Evolutionary conservation across 2,797 vertebrate genomes (phyloP).

Genomic region (Coracias cyanogaster): DNA sequence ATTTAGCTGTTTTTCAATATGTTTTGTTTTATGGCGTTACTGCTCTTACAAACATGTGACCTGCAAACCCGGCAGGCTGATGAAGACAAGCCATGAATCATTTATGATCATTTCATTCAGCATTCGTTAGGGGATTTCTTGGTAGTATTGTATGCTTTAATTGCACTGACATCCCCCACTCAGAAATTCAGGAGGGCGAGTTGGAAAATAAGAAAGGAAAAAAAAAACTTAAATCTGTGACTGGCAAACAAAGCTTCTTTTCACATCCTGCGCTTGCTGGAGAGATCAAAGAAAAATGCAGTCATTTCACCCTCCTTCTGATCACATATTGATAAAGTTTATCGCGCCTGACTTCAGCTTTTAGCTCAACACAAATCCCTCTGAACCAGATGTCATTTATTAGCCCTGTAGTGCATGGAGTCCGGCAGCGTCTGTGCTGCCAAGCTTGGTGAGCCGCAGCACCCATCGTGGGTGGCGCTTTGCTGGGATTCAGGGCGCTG

Average conservation of each 20-base stretch:
- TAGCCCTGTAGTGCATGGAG: neutral
- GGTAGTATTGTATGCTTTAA: conserved; percentile 51
- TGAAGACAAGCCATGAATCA: conserved; percentile 68
- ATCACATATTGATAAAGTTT: conserved; percentile 70
- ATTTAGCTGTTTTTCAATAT: conserved; percentile 36
- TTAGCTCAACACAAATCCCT: conserved; percentile 23
- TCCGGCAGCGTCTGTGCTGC: neutral
- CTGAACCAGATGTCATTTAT: neutral
- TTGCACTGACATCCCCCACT: conserved; percentile 41
- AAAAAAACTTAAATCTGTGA: neutral
- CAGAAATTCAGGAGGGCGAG: conserved; percentile 7
- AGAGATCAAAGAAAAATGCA: conserved; percentile 53
- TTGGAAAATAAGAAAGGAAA: neutral
- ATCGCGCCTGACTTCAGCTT: neutral
- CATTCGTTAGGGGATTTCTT: conserved; percentile 66
- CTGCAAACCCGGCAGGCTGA: conserved; percentile 6
- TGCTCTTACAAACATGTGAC: conserved; percentile 9
- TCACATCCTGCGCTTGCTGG: neutral
- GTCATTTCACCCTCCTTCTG: neutral
- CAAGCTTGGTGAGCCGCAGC: neutral
- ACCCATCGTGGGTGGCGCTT: neutral
- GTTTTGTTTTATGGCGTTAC: conserved; percentile 6
- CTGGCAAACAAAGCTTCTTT: conserved; percentile 20
- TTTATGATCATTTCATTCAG: conserved; percentile 64
- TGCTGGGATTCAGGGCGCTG: neutral